Evolutionary conservation across 2,113 vertebrate genomes (phyloP), one percentile per base, ranked within the genome.

Genomic region (Pygoscelis antarcticus): DNA sequence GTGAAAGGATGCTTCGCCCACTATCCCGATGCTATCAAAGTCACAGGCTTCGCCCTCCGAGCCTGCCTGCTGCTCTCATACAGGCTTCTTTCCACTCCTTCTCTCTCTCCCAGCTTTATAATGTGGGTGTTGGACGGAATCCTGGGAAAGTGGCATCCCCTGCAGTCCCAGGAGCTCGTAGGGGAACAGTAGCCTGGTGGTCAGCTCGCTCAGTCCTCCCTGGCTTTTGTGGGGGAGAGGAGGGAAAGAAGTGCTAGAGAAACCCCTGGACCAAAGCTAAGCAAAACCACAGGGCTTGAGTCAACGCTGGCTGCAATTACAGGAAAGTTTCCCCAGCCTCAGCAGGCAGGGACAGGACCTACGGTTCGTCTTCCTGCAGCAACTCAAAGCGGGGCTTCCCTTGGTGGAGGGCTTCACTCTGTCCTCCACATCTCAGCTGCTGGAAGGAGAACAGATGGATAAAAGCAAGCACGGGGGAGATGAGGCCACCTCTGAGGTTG

Each of bases 101-200:
- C 49, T 19, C 44, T 47, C 32, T 36, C 77, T 51, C 74, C 26
- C 11, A 15, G 76, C 61, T 65, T 11, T 57, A 4, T 2, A 38
- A 12, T 0, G 84, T 49, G 96, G 87, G 65, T 83, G 93, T 91
- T 89, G 90, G 78, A 94, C 0, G 11, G 65, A 71, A 19, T 72
- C 90, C 95, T 96, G 96, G 96, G 96, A 96, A 96, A 89, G 87
- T 23, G 9, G 91, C 89, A 90, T 76, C 92, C 87, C 36, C 54
- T 27, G 57, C 65, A 60, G 65, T 96, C 96, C 75, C 96, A 95
- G 94, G 69, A 93, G 91, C 81, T 78, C 4, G 0, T 60, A 81
- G 68, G 36, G 77, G 78, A 95, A 57, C 78, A 52, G 88, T 66
- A 83, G 62, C 75, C 66, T 57, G 65, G 69, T 72, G 94, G 87